These are phyloP conservation scores for Acrobasis consociella DNA, from an alignment of 2,888 invertebrate species.

Conservation along the genomic window DNA sequence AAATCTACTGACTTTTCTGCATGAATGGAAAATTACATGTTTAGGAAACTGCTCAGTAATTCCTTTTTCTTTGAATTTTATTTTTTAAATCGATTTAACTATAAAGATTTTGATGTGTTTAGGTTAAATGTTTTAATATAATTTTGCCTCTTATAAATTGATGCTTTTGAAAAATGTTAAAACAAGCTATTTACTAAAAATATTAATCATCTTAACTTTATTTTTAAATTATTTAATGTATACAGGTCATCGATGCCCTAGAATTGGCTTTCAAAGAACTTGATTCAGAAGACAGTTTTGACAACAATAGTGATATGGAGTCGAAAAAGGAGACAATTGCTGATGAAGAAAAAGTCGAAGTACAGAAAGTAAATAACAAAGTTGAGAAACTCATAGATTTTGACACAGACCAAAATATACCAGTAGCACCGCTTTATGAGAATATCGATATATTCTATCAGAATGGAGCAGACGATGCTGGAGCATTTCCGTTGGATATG, in stretches of 20 bases:
- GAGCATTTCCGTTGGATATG: conserved; percentile 81
- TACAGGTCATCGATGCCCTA: conserved; percentile 84
- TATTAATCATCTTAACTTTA: not conserved
- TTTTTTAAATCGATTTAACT: conserved; percentile 24
- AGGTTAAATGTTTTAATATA: not conserved
- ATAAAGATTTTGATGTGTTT: not conserved
- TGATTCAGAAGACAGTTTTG: conserved; percentile 75
- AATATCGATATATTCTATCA: conserved; percentile 84
- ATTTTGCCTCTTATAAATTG: not conserved
- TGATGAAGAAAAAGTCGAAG: conserved; percentile 35
- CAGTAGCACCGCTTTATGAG: conserved; percentile 82
- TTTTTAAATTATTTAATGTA: conserved; percentile 30
- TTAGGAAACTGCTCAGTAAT: conserved; percentile 17
- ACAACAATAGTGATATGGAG: conserved; percentile 67
- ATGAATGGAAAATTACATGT: conserved; percentile 3
- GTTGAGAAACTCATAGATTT: conserved; percentile 48
- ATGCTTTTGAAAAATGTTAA: conserved; percentile 2
- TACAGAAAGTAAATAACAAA: conserved; percentile 32
- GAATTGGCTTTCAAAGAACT: conserved; percentile 85
- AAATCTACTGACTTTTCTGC: conserved; percentile 1
- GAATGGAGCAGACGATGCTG: conserved; percentile 52
- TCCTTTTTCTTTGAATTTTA: conserved; percentile 29
- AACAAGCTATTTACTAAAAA: not conserved
- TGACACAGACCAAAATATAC: conserved; percentile 60
- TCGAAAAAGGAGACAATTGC: conserved; percentile 36